phyloP scores from a whole-genome alignment of 2,888 invertebrate species.

The Allophyes oxyacanthae region DNA sequence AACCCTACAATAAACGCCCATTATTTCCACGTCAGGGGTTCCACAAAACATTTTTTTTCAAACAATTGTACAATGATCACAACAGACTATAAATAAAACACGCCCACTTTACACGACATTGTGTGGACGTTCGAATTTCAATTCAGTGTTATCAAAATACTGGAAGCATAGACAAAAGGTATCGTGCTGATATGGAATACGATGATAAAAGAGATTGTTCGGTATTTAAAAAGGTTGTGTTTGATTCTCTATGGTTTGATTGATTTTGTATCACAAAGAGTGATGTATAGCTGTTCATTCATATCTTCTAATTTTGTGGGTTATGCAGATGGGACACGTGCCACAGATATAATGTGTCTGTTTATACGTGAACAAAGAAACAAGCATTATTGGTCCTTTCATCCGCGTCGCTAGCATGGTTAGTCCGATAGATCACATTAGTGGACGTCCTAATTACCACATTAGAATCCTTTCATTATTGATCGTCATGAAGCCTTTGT shows the following conservation, averaged over 20 bases:
- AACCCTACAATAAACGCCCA: conserved; percentile 59
- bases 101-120: conserved; percentile 72
- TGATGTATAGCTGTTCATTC: not conserved
- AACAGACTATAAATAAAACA: conserved; percentile 83
- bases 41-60: conserved; percentile 64
- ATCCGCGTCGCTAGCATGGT: too few species aligned
- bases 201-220: conserved; percentile 29
- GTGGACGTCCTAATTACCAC: too few species aligned
- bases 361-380: too few species aligned
- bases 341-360: too few species aligned
- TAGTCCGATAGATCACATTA: too few species aligned
- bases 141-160: conserved; percentile 57
- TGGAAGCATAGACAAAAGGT: conserved; percentile 57
- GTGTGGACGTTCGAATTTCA: conserved; percentile 49
- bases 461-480: too few species aligned
- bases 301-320: conserved; percentile 3
- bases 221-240: conserved; percentile 14
- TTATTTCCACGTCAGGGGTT: conserved; percentile 66
- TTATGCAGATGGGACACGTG: not conserved
- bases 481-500: too few species aligned
- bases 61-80: conserved; percentile 78
- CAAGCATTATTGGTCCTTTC: too few species aligned
- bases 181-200: conserved; percentile 35
- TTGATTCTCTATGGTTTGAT: not conserved
- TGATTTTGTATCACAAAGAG: not conserved